Base-by-base conservation (phyloP, 2,888 invertebrate genomes). In the Mythimna albipuncta region DNA sequence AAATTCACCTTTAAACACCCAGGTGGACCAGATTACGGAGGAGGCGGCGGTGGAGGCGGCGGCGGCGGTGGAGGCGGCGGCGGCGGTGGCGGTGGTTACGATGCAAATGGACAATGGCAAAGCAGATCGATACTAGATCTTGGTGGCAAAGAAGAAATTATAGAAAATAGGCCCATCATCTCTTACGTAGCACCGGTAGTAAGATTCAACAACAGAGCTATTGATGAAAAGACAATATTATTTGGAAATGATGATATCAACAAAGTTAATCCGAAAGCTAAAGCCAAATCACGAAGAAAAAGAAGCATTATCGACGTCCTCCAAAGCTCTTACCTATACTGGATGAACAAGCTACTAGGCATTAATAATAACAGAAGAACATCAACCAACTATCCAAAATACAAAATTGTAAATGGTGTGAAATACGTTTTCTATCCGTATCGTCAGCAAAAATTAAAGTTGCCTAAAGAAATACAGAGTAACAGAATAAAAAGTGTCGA, bases 41-140 rank as follows among this genome's bases (percentile, higher is more conserved):
- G 76, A 58, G 82, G 72, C 1, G 93, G 93, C 5, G 94, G 94
- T 0, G 94, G 92, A 2, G 91, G 91, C 2, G 79, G 77, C 1
- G 92, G 72, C 2, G 26, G 93, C 0, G 94, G 94, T 1, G 94
- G 92, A 1, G 93, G 92, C 0, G 94, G 96, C 1, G 92, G 72
- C 2, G 26, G 93, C 0, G 94, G 94, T 1, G 94, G 92, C 1
- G 93, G 92, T 0, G 94, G 96, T 0, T 96, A 96, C 84, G 96
- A 96, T 70, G 93, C 95, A 4, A 96, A 96, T 62, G 95, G 94
- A 32, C 96, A 96, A 86, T 96, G 96, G 96, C 96, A 95, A 85
- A 95, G 95, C 83, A 88, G 96, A 87, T 94, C 94, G 66, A 91
- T 94, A 79, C 84, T 89, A 65, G 90, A 92, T 77, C 88, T 77